Base-by-base conservation (phyloP, 2,113 vertebrate species). In the Caranx melampygus region DNA sequence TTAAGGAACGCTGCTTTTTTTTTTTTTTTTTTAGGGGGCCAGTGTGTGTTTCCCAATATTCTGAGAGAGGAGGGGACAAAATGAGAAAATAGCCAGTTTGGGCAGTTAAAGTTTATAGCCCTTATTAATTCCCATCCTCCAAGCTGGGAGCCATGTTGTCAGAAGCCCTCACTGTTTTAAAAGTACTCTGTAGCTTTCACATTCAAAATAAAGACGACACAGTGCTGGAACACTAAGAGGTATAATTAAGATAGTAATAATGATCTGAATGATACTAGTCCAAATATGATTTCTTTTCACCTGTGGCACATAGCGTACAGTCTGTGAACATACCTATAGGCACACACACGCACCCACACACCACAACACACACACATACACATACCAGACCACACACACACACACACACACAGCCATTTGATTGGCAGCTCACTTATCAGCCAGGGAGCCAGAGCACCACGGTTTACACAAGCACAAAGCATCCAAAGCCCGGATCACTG, bases 381-480 rank as follows among this genome's bases (percentile, higher is more conserved):
- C 66, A 20, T 44, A 64, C 45, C 52, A 72, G 54, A 75, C 52
- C 15, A 59, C 71, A 54, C 62, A 57, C 33, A 64, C 70, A 73
- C 82, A 71, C 70, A 83, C 86, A 84, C 72, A 67, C 51, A 54
- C 31, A 54, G 14, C 1, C 14, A 5, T 63, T 78, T 93, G 88
- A 92, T 75, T 90, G 91, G 84, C 91, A 93, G 88, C 52, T 91
- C 86, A 88, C 88, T 92, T 93, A 93, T 94, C 91, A 92, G 91
- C 49, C 68, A 5, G 60, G 83, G 82, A 91, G 87, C 61, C 81
- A 57, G 73, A 84, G 85, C 88, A 89, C 68, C 79, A 81, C 15
- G 58, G 89, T 93, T 94, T 92, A 91, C 88, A 92, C 90, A 92
- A 91, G 87, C 92, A 89, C 89, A 92, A 90, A 92, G 85, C 88